Conservation (phyloP, 2,888 invertebrate genomes). For the Pachliopta kotzebuea region DNA sequence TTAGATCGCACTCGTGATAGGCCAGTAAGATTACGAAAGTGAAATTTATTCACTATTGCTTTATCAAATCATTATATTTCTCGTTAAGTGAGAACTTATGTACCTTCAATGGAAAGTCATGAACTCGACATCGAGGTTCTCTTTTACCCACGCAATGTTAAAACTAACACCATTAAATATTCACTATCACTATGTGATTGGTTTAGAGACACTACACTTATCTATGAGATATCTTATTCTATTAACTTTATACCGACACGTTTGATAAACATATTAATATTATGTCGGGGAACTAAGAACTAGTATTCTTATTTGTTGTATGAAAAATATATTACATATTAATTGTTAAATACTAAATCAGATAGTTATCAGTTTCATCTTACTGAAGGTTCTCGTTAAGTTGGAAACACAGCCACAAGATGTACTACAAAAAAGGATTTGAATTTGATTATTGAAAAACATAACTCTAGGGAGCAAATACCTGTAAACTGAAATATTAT, state of each 20-base stretch:
- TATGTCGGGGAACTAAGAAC: too few relatives aligned
- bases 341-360: too few relatives aligned
- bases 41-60: conserved; percentile 12
- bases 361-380: too few relatives aligned
- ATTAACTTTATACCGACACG: neutral
- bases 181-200: conserved; percentile 32
- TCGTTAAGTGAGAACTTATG: conserved; percentile 24
- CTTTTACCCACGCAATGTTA: conserved; percentile 20
- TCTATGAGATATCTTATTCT: neutral
- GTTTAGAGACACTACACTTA: neutral
- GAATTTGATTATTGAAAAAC: too few relatives aligned
- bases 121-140: conserved; percentile 15
- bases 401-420: too few relatives aligned
- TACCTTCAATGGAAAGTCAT: conserved; percentile 20
- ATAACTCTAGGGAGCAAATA: too few relatives aligned
- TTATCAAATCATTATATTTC: conserved; percentile 19
- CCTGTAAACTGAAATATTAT: too few relatives aligned
- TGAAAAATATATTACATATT: too few relatives aligned
- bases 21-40: conserved; percentile 13
- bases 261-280: neutral
- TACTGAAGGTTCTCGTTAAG: too few relatives aligned
- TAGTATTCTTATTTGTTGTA: too few relatives aligned
- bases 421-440: too few relatives aligned
- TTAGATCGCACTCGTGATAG: conserved; percentile 18
- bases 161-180: conserved; percentile 39